phyloP scores from a whole-genome alignment of 2,888 invertebrate genomes.

The Hedya salicella region DNA sequence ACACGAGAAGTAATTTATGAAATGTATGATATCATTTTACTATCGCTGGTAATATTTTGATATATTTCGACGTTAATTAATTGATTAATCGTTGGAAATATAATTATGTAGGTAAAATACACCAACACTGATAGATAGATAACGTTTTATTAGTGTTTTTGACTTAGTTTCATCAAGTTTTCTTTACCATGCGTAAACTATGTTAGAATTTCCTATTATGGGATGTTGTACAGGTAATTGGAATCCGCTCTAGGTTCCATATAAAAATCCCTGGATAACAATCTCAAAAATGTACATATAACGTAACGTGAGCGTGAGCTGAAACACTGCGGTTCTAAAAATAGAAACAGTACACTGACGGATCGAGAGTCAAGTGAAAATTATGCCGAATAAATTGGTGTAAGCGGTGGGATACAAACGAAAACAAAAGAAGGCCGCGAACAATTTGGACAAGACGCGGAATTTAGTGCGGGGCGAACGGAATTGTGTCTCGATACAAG shows the following conservation, averaged over 20 bases:
- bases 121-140: too few relatives aligned
- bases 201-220: too few relatives aligned
- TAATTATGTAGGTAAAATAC: too few relatives aligned
- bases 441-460: slow-evolving; percentile 39
- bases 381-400: slow-evolving; percentile 36
- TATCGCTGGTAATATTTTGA: slow-evolving; percentile 1
- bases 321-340: background rate
- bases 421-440: slow-evolving; percentile 39
- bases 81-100: slow-evolving; percentile 45
- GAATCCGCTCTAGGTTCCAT: too few relatives aligned
- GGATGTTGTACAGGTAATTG: too few relatives aligned
- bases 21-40: slow-evolving; percentile 9
- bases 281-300: too few relatives aligned
- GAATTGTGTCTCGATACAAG: slow-evolving; percentile 69
- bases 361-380: slow-evolving; percentile 37
- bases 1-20: slow-evolving; percentile 7
- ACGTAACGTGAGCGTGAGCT: background rate
- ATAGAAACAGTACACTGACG: background rate
- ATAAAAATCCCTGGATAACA: too few relatives aligned
- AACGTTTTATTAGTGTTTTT: too few relatives aligned
- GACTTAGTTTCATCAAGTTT: too few relatives aligned
- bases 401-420: slow-evolving; percentile 12
- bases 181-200: too few relatives aligned
- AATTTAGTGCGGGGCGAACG: slow-evolving; percentile 49
- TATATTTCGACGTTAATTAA: slow-evolving; percentile 56